phyloP scores from a whole-genome alignment of 1,140 invertebrate species.

The Lepidostoma basale region DNA sequence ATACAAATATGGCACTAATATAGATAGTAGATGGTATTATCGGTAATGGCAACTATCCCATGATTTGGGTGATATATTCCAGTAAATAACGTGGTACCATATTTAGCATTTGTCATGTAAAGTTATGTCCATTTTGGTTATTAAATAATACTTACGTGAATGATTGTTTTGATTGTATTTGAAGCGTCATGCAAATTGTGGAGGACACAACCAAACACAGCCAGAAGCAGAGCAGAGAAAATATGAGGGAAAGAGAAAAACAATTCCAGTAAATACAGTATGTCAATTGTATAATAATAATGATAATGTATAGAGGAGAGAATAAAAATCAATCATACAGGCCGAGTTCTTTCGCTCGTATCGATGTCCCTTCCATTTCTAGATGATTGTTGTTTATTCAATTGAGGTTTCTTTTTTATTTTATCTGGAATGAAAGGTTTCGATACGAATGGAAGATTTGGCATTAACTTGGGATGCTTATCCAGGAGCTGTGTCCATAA shows the following conservation, averaged over 20 bases:
- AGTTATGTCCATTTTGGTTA: constrained; percentile 44
- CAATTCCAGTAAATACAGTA: constrained; percentile 61
- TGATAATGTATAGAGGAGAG: constrained; percentile 41
- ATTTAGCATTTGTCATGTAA: constrained; percentile 38
- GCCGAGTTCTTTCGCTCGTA: constrained; percentile 36
- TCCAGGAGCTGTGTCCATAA: constrained; percentile 32
- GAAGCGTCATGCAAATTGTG: constrained; percentile 76
- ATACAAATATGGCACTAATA: no score
- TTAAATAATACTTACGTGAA: constrained; percentile 76
- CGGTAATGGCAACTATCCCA: not conserved
- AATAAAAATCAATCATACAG: constrained; percentile 48
- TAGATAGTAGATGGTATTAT: not conserved
- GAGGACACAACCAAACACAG: constrained; percentile 75
- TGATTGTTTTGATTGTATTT: constrained; percentile 73
- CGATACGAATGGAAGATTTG: constrained; percentile 41
- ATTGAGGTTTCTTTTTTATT: no score
- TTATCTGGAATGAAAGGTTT: not conserved
- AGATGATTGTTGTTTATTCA: no score
- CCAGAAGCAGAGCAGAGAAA: constrained; percentile 77
- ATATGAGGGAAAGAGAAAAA: constrained; percentile 72
- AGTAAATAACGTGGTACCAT: constrained; percentile 35
- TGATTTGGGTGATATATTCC: constrained; percentile 27
- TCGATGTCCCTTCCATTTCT: no score
- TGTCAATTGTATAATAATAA: constrained; percentile 39
- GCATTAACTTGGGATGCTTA: constrained; percentile 30